These are phyloP conservation scores for Erebia ligea DNA, from an alignment of 2,888 invertebrate species.

Conservation along the genomic window DNA sequence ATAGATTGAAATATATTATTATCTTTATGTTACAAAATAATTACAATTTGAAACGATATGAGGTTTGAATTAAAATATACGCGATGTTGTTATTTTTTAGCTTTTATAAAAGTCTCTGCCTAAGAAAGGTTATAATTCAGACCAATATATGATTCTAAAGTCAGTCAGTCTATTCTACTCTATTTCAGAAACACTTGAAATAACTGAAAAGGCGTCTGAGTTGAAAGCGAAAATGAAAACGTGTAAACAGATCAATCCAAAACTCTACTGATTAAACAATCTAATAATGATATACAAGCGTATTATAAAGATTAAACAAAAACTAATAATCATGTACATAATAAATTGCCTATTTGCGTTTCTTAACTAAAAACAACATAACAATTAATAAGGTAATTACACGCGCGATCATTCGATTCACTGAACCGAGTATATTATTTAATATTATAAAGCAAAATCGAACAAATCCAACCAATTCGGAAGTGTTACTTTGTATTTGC, in stretches of 20 bases:
- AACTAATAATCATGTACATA: background rate
- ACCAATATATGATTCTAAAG: no score
- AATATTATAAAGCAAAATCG: constrained; percentile 12
- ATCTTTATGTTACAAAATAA: no score
- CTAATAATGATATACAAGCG: background rate
- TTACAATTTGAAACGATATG: no score
- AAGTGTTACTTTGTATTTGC: constrained; percentile 27
- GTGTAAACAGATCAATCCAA: background rate
- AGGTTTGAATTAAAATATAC: no score
- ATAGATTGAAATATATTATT: no score
- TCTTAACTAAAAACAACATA: constrained; percentile 8
- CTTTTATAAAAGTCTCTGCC: no score
- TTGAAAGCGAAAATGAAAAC: background rate
- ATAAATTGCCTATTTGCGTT: background rate
- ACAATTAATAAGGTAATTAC: constrained; percentile 11
- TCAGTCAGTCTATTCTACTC: no score
- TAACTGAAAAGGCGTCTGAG: no score
- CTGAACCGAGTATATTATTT: constrained; percentile 17
- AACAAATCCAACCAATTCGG: constrained; percentile 27
- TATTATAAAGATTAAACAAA: background rate
- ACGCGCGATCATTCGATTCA: constrained; percentile 2
- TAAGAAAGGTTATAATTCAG: no score
- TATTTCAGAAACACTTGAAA: no score
- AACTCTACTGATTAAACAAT: background rate
- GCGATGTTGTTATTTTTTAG: no score